Evolutionary conservation across 2,888 invertebrate genomes (phyloP), one percentile per base, ranked within the genome.

Genomic region (Stenodema calcarata): DNA sequence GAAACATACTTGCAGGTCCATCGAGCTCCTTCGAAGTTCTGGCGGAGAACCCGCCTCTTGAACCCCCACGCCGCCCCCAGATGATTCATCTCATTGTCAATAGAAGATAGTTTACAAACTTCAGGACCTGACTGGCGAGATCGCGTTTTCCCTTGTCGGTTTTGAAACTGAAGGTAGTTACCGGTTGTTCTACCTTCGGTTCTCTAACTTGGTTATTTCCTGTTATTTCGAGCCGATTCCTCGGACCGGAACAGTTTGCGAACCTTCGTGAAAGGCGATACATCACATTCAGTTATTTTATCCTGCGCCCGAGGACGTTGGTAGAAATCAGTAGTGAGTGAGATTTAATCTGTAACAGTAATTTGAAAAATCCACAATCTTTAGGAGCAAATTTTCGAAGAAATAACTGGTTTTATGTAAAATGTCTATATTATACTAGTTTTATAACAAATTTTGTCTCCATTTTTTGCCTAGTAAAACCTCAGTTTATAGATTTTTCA

Each of bases 101-200:
- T 62, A 62, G 62, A 62, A 62, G 62, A 62, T 62, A 62, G 62
- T 62, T 62, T 62, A 62, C 62, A 62, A 62, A 62, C 62, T 62
- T 62, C 62, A 62, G 62, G 23, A 23, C 27, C 62, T 62, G 62
- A 62, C 62, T 62, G 50, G 50, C 62, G 62, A 62, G 62, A 23
- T 62, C 23, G 62, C 62, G 62, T 62, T 62, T 62, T 62, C 62
- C 62, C 62, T 12, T 27, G 62, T 62, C 62, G 7, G 23, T 62
- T 62, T 23, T 62, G 62, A 23, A 27, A 23, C 62, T 62, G 62
- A 62, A 62, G 62, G 62, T 62, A 62, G 62, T 62, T 62, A 62
- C 27, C 23, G 23, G n/a, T 23, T n/a, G 4, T 7, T 4, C 9
- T 23, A 16, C 18, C 54, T 54, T 54, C 54, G 23, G 23, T 62